Conservation (phyloP, 2,113 vertebrate genomes). For the Podarcis cretensis region DNA sequence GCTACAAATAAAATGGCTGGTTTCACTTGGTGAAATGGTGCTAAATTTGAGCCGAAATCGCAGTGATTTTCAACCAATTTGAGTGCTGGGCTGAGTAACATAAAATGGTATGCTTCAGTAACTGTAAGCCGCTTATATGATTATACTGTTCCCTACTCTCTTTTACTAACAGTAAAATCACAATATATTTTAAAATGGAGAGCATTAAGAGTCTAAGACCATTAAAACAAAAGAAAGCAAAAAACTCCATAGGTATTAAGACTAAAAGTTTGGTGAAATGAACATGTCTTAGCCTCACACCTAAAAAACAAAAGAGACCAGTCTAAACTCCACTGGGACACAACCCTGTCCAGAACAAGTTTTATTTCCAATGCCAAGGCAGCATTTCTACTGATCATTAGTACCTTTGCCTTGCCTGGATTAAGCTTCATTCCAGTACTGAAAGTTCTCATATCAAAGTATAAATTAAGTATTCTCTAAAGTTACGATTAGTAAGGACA, state of each 20-base stretch:
- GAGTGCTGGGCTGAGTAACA: neutral
- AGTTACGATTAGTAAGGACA: neutral
- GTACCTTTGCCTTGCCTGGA: neutral
- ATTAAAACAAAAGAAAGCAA: neutral
- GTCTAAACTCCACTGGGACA: neutral
- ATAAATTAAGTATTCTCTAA: neutral
- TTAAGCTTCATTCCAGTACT: neutral
- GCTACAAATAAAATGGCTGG: neutral
- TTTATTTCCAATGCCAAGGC: neutral
- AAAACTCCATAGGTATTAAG: neutral
- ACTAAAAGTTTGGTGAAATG: neutral
- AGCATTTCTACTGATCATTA: neutral
- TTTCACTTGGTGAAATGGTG: neutral
- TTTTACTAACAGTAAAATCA: neutral
- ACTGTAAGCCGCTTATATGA: neutral
- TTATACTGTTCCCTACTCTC: neutral
- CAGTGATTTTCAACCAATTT: neutral
- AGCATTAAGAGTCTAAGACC: neutral
- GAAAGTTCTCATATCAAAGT: neutral
- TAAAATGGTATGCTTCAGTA: neutral
- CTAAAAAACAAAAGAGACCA: neutral
- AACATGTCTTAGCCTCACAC: neutral
- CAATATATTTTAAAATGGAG: neutral
- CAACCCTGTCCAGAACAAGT: neutral
- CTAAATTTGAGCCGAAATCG: neutral